Base-by-base conservation (phyloP, 2,113 vertebrate genomes). In the Perccottus glenii region DNA sequence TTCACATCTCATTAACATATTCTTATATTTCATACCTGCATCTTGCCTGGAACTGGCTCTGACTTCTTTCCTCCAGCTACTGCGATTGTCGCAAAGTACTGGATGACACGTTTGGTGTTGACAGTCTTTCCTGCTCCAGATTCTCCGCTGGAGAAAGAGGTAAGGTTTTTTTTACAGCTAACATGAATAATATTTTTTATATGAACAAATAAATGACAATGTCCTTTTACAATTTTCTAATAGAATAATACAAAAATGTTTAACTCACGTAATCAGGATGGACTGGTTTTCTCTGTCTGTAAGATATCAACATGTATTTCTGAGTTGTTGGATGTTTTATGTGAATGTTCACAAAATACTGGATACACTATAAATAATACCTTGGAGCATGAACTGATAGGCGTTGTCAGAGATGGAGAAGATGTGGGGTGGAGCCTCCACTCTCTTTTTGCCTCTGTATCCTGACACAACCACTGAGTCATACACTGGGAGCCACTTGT, bases 1-100 rank as follows among this genome's bases (percentile, higher is more conserved):
- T 36, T 33, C 6, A 52, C 47, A 57, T 19, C 6, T 36, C 59
- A 35, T 42, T 11, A 42, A 12, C 15, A 56, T 5, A 47, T 83
- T 91, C 70, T 4, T 35, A 9, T 4, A 47, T 38, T 1, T 6
- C 11, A 5, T 38, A 95, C 96, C 90, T 98, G 83, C 68, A 95
- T 94, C 86, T 96, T 96, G 12, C 88, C 58, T 73, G 90, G 0
- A 90, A 8, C 9, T 0, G 0, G 50, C 10, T 90, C 89, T 0
- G 3, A 0, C 56, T 93, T 92, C 61, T 86, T 90, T 15, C 66
- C 82, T 10, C 91, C 90, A 91, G 91, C 88, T n/a, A 93, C 94
- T 86, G 96, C 96, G 88, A 98, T 97, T 93, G 96, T 96, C 64
- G 96, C 96, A 90, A 98, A 98, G 85, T 97, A 98, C 92, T 98